Conservation (phyloP, 2,888 invertebrate genomes). For the Drosophila atroscutellata region DNA sequence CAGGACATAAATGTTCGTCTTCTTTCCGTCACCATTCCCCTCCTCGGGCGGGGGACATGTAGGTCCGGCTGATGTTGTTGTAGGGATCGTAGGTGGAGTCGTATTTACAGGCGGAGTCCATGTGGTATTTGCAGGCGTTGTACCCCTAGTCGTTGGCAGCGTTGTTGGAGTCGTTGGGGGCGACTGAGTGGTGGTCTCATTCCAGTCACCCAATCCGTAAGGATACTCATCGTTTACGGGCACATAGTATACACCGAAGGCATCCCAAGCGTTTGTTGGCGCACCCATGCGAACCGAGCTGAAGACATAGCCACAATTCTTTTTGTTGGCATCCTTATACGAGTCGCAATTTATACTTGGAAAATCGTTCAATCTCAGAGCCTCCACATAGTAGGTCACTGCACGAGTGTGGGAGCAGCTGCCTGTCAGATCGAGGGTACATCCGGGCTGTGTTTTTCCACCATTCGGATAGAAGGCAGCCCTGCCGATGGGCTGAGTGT, state of each 20-base stretch:
- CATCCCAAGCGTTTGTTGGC: conserved; percentile 55
- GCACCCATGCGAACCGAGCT: conserved; percentile 76
- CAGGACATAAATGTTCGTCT: conserved; percentile 59
- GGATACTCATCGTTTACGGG: conserved; percentile 75
- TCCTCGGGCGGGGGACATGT: conserved; percentile 27
- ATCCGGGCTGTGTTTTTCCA: conserved; percentile 86
- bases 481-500: conserved; percentile 82
- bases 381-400: conserved; percentile 85
- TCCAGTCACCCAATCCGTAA: conserved; percentile 64
- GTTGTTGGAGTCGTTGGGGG: conserved; percentile 4
- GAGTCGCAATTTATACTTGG: conserved; percentile 69
- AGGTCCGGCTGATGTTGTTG: conserved; percentile 8
- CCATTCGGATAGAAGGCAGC: conserved; percentile 86
- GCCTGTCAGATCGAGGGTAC: conserved; percentile 83
- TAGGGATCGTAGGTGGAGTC: not conserved
- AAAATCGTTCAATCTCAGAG: conserved; percentile 81
- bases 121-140: too few species aligned
- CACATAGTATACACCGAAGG: conserved; percentile 81
- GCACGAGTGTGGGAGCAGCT: conserved; percentile 85
- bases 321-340: conserved; percentile 66
- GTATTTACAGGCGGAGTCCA: not conserved
- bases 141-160: too few species aligned
- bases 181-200: conserved; percentile 7
- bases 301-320: conserved; percentile 68
- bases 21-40: conserved; percentile 20